phyloP scores from a whole-genome alignment of 2,113 vertebrate genomes.

The Clarias magur region DNA sequence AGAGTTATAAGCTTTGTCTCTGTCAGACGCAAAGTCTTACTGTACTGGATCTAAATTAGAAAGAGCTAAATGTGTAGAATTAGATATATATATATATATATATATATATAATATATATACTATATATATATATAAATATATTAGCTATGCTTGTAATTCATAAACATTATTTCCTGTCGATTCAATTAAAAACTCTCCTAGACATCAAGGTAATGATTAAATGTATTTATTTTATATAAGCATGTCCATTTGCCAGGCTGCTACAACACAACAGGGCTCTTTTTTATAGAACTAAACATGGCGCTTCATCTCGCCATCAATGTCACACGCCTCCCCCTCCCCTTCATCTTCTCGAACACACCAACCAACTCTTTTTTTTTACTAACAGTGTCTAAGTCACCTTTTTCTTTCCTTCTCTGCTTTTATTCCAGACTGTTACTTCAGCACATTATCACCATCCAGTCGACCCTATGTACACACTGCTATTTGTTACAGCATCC shows the following conservation, averaged over 20 bases:
- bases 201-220: background rate
- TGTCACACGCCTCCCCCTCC: background rate
- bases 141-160: too few relatives aligned
- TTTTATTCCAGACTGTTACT: background rate
- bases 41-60: slow-evolving; percentile 34
- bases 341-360: background rate
- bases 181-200: background rate
- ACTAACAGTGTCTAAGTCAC: background rate
- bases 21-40: slow-evolving; percentile 31
- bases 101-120: too few relatives aligned
- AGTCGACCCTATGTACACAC: background rate
- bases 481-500: background rate
- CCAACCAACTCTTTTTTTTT: background rate
- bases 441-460: background rate
- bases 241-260: background rate
- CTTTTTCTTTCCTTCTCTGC: background rate
- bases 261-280: background rate
- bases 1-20: slow-evolving; percentile 16
- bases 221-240: background rate
- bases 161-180: background rate
- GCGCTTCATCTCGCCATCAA: slow-evolving; percentile 18
- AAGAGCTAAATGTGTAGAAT: slow-evolving; percentile 4
- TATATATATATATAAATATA: too few relatives aligned
- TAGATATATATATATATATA: too few relatives aligned
- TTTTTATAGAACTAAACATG: slow-evolving; percentile 30